These are phyloP conservation scores for Crotalus viridis DNA, from an alignment of 2,113 vertebrate genomes.

Conservation along the genomic window DNA sequence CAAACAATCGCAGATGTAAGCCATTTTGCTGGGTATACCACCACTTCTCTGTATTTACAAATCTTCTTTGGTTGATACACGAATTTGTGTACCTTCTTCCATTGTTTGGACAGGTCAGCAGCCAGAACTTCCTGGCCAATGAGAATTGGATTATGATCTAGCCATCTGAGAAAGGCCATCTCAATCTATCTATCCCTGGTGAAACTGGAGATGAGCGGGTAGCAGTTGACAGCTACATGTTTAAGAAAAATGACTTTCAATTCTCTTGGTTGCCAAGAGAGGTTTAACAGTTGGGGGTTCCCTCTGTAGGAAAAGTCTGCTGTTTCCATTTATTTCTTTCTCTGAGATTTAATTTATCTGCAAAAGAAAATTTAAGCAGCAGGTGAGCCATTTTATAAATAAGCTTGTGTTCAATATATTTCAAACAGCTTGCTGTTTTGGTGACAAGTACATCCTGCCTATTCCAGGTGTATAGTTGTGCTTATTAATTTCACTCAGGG, in stretches of 20 bases:
- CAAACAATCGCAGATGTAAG: background rate
- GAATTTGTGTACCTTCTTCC: background rate
- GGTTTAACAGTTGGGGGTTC: constrained; percentile 54
- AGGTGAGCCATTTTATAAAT: constrained; percentile 40
- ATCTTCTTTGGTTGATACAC: background rate
- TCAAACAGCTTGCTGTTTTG: constrained; percentile 27
- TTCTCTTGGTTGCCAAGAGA: constrained; percentile 44
- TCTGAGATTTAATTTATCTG: constrained; percentile 50
- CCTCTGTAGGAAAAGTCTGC: constrained; percentile 57
- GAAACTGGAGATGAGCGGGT: constrained; percentile 31
- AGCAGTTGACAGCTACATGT: constrained; percentile 24
- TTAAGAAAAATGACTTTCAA: constrained; percentile 11
- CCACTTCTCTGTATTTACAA: background rate
- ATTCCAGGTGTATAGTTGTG: constrained; percentile 45
- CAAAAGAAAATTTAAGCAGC: constrained; percentile 57
- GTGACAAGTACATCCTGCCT: constrained; percentile 42
- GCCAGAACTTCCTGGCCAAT: background rate
- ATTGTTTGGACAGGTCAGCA: constrained; percentile 15
- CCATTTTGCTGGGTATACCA: too few species aligned
- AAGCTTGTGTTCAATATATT: constrained; percentile 26
- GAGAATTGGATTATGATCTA: constrained; percentile 10
- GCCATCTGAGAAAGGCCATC: constrained; percentile 28
- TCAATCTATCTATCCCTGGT: background rate
- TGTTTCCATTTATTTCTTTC: constrained; percentile 40
- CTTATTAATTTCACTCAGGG: constrained; percentile 64